These are phyloP conservation scores for Pristionchus exspectatus DNA, from an alignment of 2,888 invertebrate species.

Conservation along the genomic window DNA sequence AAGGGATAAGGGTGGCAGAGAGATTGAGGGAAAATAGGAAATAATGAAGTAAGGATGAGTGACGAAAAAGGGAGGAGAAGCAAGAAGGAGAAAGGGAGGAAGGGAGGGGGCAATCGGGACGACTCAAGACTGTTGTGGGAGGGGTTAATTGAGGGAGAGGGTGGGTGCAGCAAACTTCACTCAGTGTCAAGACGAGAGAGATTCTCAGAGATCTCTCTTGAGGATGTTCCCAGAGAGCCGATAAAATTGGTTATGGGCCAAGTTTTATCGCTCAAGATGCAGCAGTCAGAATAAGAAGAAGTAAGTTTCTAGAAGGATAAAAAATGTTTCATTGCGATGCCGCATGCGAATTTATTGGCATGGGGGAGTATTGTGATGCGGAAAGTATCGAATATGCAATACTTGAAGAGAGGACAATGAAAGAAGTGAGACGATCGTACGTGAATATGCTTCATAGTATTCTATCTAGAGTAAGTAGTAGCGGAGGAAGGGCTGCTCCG, in stretches of 20 bases:
- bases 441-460: not conserved
- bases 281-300: not conserved
- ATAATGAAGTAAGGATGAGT: constrained; percentile 32
- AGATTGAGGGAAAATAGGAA: constrained; percentile 24
- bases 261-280: not conserved
- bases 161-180: not conserved
- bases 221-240: not conserved
- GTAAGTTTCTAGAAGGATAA: not conserved
- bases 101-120: not conserved
- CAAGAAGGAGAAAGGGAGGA: not conserved
- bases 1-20: not conserved
- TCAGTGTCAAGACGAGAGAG: not conserved
- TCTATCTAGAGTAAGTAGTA: not conserved
- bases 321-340: not conserved
- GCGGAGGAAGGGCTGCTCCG: not conserved
- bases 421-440: not conserved
- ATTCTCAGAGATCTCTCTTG: not conserved
- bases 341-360: not conserved
- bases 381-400: not conserved
- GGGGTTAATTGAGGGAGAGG: not conserved
- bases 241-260: not conserved
- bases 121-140: not conserved
- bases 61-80: constrained; percentile 47
- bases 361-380: not conserved
- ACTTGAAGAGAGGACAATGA: not conserved